Evolutionary conservation across 2,888 invertebrate species (phyloP), one percentile per base, ranked within the genome.

Genomic region (Neria commutata): DNA sequence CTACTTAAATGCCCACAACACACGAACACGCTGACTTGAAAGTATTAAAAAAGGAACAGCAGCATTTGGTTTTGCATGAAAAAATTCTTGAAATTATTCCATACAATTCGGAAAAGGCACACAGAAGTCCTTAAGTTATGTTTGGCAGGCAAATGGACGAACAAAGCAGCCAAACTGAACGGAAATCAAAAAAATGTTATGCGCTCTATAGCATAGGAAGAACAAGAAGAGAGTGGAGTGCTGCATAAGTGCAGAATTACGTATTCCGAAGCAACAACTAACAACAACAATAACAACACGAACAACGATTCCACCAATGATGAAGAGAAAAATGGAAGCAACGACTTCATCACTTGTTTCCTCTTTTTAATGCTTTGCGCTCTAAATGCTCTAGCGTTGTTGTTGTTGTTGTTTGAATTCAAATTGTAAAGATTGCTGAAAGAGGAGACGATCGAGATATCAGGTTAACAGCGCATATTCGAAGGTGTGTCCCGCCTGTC

Each of bases 261-360:
- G 50, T 51, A 50, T 37, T 49, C 25, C 25, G 50, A 45, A 54
- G 64, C 59, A n/a, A 61, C 61, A 56, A 59, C 67, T 56, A 58
- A 64, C 45, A 11, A 26, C 23, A 51, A 51, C 26, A 42, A 42
- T 14, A 14, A n/a, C 37, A 45, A 45, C 21, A 26, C 8, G 53
- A 65, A 62, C 59, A 56, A 52, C 48, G 25, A 11, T n/a, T 40
- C 25, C 25, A 19, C 19, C 53, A 63, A 58, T 58, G 60, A 67
- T 49, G 62, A 53, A 19, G 19, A 4, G 29, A 40, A 72, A 70
- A 67, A 72, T 73, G 71, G 66, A 75, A 73, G 71, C 75, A 73
- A 71, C 78, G 78, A 78, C 77, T 78, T 77, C 78, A 78, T 78
- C 78, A 78, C 78, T 78, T 78, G 77, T 76, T 78, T 70, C 69